A percentile compares a stretch with the other conserved stretches of the same genome.
phyloP scores from a whole-genome alignment of 2,888 invertebrate genomes.

The Phymatocera aterrima region DNA sequence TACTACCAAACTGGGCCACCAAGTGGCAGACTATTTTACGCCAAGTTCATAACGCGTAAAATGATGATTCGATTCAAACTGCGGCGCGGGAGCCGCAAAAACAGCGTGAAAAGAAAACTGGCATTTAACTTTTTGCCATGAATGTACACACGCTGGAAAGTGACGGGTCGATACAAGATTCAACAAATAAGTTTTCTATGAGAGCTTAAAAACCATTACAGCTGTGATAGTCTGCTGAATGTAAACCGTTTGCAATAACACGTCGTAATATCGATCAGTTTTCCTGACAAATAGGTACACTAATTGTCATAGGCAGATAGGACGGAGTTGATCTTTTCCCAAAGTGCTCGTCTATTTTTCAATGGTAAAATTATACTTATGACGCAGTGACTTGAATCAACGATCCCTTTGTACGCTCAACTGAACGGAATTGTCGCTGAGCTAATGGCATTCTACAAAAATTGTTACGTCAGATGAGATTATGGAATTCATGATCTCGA shows the following conservation, averaged over 20 bases:
- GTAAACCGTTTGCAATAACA: background rate
- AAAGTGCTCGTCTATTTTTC: background rate
- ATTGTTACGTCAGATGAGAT: background rate
- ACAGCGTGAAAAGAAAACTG: background rate
- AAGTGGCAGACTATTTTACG: background rate
- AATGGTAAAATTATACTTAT: background rate
- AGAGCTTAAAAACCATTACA: background rate
- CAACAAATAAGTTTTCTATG: background rate
- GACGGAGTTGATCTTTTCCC: background rate
- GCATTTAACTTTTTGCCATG: background rate
- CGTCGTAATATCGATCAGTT: background rate
- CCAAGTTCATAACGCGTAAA: background rate
- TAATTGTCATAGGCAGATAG: background rate
- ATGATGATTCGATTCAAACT: background rate
- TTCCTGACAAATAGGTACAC: background rate
- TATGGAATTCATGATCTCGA: background rate
- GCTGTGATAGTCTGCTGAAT: slow-evolving; percentile 5
- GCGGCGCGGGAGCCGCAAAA: background rate
- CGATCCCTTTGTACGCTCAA: background rate
- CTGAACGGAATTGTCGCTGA: background rate
- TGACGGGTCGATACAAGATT: background rate
- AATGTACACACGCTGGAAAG: slow-evolving; percentile 6
- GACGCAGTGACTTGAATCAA: background rate
- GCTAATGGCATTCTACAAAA: background rate
- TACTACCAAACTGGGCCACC: background rate